Evolutionary conservation across 2,113 vertebrate genomes (phyloP), one percentile per base, ranked within the genome.

Genomic region (Arvicanthis niloticus): DNA sequence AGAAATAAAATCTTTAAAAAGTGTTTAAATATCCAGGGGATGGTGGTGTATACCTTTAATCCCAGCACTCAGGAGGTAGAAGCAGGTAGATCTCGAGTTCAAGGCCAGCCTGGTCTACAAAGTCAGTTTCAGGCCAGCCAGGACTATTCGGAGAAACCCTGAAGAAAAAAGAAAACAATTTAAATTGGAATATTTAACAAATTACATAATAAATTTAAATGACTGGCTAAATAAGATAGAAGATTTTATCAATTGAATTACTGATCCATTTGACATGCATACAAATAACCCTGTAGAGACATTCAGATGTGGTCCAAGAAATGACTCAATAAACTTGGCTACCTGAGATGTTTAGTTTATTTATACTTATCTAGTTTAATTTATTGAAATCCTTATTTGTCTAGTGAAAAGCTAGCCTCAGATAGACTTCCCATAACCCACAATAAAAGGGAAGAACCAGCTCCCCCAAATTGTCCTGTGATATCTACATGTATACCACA

Each of bases 161-260:
- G 34, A n/a, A 70, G 37, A 4, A 37, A 70, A 70, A 1, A 37
- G 37, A 78, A 78, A 78, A 77, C 45, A 78, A 29, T 37, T 80
- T 37, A 56, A 56, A 53, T 93, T 76, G 77, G 78, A 86, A 91
- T n/a, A 75, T 68, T 77, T 97, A 88, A 48, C 70, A 40, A 93
- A 24, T 77, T 72, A 72, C 53, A 88, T 58, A 75, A 62, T 58
- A 96, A 70, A 45, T 88, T 92, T 51, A 92, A 95, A 70, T 85
- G 7, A 10, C 51, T 86, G 51, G 48, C 40, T 78, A 93, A 91
- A 84, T 26, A 94, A 86, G 73, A 75, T 4, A 62, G n/a, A 94
- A 86, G 65, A 26, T 37, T 93, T 75, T 19, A 73, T 45, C 31
- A 45, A 67, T 87, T 87, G 68, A 34, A 42, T 82, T 58, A 26